Evolutionary conservation across 1,140 invertebrate genomes (phyloP), one percentile per base, ranked within the genome.

Genomic region (Palaemon carinicauda): DNA sequence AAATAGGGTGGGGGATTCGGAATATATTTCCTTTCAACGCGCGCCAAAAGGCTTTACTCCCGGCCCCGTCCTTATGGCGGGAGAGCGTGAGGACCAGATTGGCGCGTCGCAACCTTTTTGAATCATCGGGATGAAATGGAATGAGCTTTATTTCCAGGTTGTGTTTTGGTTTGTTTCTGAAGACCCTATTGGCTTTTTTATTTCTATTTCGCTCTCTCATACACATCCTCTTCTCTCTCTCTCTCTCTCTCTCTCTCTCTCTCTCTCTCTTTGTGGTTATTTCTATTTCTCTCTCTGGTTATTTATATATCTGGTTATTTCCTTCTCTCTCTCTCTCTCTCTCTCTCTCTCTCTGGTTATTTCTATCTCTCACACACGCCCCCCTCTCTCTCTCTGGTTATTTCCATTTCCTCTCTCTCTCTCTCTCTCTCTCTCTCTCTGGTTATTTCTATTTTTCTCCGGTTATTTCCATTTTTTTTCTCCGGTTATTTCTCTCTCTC

Each of bases 361-460:
- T n/a, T n/a, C n/a, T n/a, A n/a, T n/a, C n/a, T n/a, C n/a, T n/a
- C n/a, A n/a, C n/a, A n/a, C n/a, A n/a, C n/a, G n/a, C n/a, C 74
- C 14, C 31, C 50, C 74, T 77, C 31, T 77, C 74, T 77, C 33
- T 50, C 19, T 74, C 0, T 74, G n/a, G n/a, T n/a, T n/a, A n/a
- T n/a, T n/a, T n/a, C n/a, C n/a, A n/a, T n/a, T n/a, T n/a, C n/a
- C 73, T 75, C 73, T 75, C 73, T 75, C 73, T 75, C 74, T 77
- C 74, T 77, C 74, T 77, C 74, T 77, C 31, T 77, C 74, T 33
- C 31, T 77, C 74, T 77, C 31, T 77, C 74, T 77, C 33, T 50
- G n/a, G n/a, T n/a, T n/a, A n/a, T n/a, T n/a, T n/a, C n/a, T n/a
- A n/a, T n/a, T n/a, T n/a, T n/a, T n/a, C n/a, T n/a, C n/a, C n/a